Evolutionary conservation across 2,797 vertebrate species (phyloP).

Genomic region (Lithobates pipiens): DNA sequence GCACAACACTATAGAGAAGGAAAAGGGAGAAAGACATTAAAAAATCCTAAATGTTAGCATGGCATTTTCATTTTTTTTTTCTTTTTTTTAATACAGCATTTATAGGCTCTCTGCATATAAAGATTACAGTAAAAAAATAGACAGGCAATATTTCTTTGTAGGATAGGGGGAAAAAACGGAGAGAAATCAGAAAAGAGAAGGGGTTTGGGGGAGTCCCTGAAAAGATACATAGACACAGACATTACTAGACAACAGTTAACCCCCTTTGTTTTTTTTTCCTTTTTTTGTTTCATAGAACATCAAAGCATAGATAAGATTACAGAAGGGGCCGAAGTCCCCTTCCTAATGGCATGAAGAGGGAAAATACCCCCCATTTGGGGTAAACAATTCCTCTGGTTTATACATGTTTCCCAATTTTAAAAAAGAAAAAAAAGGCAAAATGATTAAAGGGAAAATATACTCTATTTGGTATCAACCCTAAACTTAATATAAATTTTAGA

Average conservation of each 20-base stretch:
- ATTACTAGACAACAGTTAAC: conserved; percentile 60
- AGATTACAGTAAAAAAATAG: conserved; percentile 64
- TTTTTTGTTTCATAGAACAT: conserved; percentile 22
- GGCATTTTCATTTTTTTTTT: conserved; percentile 55
- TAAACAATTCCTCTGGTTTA: conserved; percentile 33
- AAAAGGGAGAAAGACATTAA: conserved; percentile 45
- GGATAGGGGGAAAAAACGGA: conserved; percentile 46
- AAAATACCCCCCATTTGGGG: conserved; percentile 38
- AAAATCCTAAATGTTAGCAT: conserved; percentile 60
- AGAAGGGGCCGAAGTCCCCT: conserved; percentile 36
- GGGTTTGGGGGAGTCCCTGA: conserved; percentile 57
- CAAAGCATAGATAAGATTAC: conserved; percentile 57
- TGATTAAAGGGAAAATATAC: conserved; percentile 36
- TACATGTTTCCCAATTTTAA: conserved; percentile 24
- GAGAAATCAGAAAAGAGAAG: conserved; percentile 44
- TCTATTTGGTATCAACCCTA: conserved; percentile 5
- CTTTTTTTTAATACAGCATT: conserved; percentile 60
- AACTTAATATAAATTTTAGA: conserved; percentile 35
- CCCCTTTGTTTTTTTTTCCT: conserved; percentile 31
- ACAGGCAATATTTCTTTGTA: conserved; percentile 61
- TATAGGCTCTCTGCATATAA: conserved; percentile 63
- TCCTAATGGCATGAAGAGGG: conserved; percentile 45
- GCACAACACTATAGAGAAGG: conserved; percentile 49
- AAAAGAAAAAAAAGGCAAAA: conserved; percentile 38
- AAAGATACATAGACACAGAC: conserved; percentile 61